These are phyloP conservation scores for Notarius quadriscutis DNA, from an alignment of 2,113 vertebrate species.

Conservation along the genomic window DNA sequence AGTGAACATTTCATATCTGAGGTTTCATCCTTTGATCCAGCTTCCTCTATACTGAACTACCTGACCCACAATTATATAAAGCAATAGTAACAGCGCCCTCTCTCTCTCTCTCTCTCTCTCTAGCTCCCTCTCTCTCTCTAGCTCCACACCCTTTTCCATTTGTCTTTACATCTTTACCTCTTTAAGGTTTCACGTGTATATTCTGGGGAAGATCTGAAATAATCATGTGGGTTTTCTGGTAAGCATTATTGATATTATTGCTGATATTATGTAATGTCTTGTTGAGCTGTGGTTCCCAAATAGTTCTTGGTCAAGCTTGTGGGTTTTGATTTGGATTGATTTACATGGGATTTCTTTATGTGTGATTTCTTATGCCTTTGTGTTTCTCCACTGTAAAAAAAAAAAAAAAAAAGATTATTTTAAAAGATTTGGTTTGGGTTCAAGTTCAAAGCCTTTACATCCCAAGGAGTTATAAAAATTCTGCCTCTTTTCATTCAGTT, in stretches of 20 bases:
- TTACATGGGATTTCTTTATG: background rate
- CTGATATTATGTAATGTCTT: background rate
- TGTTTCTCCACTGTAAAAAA: background rate
- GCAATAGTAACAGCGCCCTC: conserved; percentile 32
- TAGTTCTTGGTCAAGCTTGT: background rate
- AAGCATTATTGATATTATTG: background rate
- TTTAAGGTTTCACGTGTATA: background rate
- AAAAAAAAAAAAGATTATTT: background rate
- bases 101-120: background rate
- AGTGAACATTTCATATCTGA: background rate
- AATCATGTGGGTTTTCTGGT: background rate
- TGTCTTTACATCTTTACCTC: background rate
- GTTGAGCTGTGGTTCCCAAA: background rate
- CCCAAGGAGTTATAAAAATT: background rate
- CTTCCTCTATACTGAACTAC: conserved; percentile 23
- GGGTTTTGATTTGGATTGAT: background rate
- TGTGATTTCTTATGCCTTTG: background rate
- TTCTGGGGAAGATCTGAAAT: background rate
- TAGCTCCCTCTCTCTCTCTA: conserved; percentile 34
- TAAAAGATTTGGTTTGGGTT: background rate
- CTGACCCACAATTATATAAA: conserved; percentile 54
- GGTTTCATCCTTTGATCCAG: background rate
- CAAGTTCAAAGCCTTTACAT: background rate
- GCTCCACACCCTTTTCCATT: conserved; percentile 13
- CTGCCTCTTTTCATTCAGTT: no score